These are phyloP conservation scores for Planococcus citri DNA, from an alignment of 1,140 invertebrate species.

Conservation along the genomic window DNA sequence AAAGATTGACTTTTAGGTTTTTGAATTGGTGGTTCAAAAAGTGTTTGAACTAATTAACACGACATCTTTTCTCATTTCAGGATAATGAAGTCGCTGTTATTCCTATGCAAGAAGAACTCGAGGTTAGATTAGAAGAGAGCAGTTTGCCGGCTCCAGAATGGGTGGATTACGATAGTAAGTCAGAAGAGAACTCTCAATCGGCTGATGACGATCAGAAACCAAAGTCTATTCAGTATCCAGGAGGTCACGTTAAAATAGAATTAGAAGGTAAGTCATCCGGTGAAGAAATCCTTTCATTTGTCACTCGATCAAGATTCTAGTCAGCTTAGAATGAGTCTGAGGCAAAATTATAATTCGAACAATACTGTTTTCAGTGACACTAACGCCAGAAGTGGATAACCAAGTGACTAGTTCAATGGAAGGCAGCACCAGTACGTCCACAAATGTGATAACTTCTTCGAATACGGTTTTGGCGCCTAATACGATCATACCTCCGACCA, in stretches of 20 bases:
- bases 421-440: conserved; percentile 23
- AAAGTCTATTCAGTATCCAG: conserved; percentile 22
- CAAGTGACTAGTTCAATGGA: conserved; percentile 35
- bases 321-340: too few species aligned
- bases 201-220: not conserved
- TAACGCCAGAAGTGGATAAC: conserved; percentile 39
- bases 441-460: conserved; percentile 23
- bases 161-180: conserved; percentile 22
- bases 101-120: conserved; percentile 40
- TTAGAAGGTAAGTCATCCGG: conserved; percentile 36
- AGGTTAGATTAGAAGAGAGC: conserved; percentile 37
- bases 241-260: conserved; percentile 37
- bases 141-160: conserved; percentile 25
- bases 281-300: too few species aligned
- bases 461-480: conserved; percentile 38
- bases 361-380: conserved; percentile 35
- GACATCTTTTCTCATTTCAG: too few species aligned
- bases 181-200: not conserved
- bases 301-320: too few species aligned
- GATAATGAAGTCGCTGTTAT: conserved; percentile 35
- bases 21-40: too few species aligned
- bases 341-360: too few species aligned
- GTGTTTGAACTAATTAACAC: too few species aligned
- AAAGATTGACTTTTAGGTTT: too few species aligned
- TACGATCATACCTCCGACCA: conserved; percentile 34